Conservation (phyloP, 2,797 vertebrate genomes). For the Premnoplex brunnescens region DNA sequence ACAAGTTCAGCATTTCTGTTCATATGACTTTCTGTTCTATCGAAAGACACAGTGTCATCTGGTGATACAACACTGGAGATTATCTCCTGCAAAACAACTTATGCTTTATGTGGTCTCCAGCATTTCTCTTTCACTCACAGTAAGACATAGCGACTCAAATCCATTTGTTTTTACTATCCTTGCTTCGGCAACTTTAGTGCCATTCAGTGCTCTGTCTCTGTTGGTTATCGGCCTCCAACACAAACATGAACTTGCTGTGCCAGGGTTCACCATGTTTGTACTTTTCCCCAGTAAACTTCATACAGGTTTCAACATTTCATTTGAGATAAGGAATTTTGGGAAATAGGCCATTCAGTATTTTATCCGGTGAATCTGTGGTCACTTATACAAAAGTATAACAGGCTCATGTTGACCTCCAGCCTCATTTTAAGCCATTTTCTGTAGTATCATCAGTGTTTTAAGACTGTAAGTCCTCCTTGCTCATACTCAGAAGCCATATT, state of each 20-base stretch:
- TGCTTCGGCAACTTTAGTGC: neutral
- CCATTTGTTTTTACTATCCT: neutral
- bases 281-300: neutral
- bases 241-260: neutral
- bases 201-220: neutral
- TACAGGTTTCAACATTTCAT: neutral
- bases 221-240: neutral
- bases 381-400: neutral
- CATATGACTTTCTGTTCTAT: accelerated
- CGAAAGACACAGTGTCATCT: neutral
- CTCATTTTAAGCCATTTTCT: neutral
- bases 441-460: neutral
- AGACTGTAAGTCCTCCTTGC: neutral
- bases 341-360: neutral
- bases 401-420: neutral
- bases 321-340: neutral
- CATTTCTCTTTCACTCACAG: neutral
- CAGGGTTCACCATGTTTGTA: neutral
- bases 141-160: neutral
- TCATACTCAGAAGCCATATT: neutral
- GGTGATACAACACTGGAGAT: neutral
- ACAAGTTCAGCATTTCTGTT: neutral
- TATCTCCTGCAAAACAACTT: neutral
- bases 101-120: neutral
- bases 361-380: neutral